These are phyloP conservation scores for Hydractinia symbiolongicarpus DNA, from an alignment of 30 jellyfish, hydroid and myxozoan species.

Conservation along the genomic window DNA sequence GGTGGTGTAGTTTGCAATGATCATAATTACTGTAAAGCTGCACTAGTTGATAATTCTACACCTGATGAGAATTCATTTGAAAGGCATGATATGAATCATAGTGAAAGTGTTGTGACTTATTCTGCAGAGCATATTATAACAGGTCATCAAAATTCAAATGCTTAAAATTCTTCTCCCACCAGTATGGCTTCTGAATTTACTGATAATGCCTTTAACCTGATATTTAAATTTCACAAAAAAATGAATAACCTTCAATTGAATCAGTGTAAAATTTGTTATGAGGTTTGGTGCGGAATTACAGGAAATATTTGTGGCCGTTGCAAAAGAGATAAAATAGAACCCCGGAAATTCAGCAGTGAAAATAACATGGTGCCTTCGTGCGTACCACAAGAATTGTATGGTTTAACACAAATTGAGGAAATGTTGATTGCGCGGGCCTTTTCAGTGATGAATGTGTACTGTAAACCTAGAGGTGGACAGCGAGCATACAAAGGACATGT, in stretches of 20 bases:
- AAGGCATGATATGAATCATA: too few species aligned
- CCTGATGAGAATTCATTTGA: too few species aligned
- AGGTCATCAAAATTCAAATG: too few species aligned
- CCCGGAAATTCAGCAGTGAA: conserved; percentile 32
- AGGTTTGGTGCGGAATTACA: conserved; percentile 17
- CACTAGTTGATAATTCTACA: too few species aligned
- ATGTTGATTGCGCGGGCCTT: conserved; percentile 45
- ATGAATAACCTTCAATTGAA: neutral
- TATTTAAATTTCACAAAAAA: neutral
- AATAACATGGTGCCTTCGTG: conserved; percentile 48
- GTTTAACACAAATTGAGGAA: conserved; percentile 44
- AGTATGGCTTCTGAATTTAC: neutral
- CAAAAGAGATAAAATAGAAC: conserved; percentile 23
- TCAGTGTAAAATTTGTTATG: conserved; percentile 30
- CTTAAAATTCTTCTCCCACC: neutral
- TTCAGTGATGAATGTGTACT: conserved; percentile 40
- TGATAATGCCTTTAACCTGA: neutral
- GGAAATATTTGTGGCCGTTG: conserved; percentile 24
- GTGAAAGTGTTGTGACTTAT: too few species aligned
- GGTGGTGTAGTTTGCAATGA: too few species aligned
- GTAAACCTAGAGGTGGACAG: conserved; percentile 51
- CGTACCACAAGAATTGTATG: conserved; percentile 47
- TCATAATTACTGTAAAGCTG: too few species aligned
- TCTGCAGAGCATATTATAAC: too few species aligned
- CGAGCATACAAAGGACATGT: conserved; percentile 50